Evolutionary conservation across 2,113 vertebrate genomes (phyloP).

Genomic region (Taxidea taxus): DNA sequence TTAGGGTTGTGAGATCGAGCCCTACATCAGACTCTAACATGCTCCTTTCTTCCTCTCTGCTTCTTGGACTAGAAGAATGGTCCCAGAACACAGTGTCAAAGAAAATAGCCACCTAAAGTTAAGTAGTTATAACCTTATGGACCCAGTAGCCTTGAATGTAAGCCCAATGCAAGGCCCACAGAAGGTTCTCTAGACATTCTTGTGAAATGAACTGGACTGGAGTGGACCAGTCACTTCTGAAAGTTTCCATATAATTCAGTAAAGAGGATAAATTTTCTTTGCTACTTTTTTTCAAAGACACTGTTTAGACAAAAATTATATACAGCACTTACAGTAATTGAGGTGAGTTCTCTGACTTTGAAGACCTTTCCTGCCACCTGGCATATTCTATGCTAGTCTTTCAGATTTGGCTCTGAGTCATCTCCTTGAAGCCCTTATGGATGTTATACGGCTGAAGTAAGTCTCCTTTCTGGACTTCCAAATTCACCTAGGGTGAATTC

Average conservation of each 20-base stretch:
- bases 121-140: neutral
- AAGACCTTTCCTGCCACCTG: neutral
- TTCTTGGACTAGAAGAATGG: neutral
- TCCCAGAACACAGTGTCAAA: neutral
- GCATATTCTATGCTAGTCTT: neutral
- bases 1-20: neutral
- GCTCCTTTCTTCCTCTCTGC: neutral
- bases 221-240: neutral
- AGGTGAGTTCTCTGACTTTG: neutral
- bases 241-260: neutral
- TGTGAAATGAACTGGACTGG: neutral
- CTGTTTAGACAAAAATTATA: neutral
- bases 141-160: neutral
- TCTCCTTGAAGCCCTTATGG: neutral
- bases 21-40: neutral
- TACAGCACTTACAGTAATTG: neutral
- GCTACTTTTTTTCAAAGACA: conserved; percentile 33
- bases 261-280: neutral
- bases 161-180: neutral
- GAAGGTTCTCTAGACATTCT: neutral
- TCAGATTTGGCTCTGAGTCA: neutral
- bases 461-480: neutral
- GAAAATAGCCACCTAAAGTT: neutral
- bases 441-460: neutral
- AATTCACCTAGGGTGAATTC: neutral